phyloP scores from a whole-genome alignment of 1,140 invertebrate genomes.

The Cherax quadricarinatus region DNA sequence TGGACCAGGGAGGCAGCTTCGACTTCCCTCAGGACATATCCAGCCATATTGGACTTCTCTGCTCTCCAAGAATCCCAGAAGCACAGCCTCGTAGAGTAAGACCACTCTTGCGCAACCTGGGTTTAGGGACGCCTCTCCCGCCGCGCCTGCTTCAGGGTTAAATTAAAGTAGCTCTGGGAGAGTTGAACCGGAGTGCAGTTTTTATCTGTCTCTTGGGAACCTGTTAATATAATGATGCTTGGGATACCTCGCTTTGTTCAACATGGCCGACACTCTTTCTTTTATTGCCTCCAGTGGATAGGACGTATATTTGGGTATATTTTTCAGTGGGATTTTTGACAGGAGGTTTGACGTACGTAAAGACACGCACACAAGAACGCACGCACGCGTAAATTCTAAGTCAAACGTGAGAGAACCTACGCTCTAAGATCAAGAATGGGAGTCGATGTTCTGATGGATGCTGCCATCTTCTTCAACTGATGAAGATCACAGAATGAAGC shows the following conservation, averaged over 20 bases:
- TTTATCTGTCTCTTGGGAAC: slow-evolving; percentile 45
- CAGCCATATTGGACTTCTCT: slow-evolving; percentile 23
- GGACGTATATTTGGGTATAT: background rate
- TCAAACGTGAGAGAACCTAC: too few relatives aligned
- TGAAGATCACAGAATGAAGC: too few relatives aligned
- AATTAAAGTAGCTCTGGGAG: slow-evolving; percentile 45
- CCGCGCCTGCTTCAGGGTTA: background rate
- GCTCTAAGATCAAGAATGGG: too few relatives aligned
- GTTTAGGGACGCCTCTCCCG: background rate
- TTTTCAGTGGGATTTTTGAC: background rate
- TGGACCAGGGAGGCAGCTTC: background rate
- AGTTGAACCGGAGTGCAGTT: slow-evolving; percentile 22
- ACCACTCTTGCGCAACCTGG: background rate
- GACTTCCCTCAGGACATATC: slow-evolving; percentile 35
- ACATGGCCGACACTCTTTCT: background rate
- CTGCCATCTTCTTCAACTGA: too few relatives aligned
- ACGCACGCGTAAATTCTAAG: too few relatives aligned
- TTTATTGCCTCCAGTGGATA: background rate
- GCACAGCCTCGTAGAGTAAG: background rate
- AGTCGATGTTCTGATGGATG: too few relatives aligned
- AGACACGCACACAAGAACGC: too few relatives aligned
- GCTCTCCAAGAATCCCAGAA: slow-evolving; percentile 22
- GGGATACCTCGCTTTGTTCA: slow-evolving; percentile 29
- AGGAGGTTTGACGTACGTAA: too few relatives aligned
- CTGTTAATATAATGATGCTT: slow-evolving; percentile 47